Evolutionary conservation across 2,113 vertebrate species (phyloP).

Genomic region (Falco punctatus): DNA sequence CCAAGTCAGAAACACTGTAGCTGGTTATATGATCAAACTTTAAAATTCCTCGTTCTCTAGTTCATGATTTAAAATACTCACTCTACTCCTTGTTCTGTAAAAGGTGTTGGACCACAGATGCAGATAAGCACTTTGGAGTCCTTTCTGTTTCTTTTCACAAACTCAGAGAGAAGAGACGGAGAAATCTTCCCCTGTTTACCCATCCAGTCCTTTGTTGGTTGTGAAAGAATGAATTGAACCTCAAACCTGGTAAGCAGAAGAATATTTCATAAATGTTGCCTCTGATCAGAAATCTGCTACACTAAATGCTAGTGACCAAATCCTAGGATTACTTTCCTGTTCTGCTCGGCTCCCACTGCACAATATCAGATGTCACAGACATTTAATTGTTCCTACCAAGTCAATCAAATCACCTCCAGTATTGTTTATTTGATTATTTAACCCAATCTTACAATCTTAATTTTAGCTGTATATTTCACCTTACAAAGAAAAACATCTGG

Average conservation of each 20-base stretch:
- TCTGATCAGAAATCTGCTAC: background rate
- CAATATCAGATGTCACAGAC: background rate
- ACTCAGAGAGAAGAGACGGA: conserved; percentile 77
- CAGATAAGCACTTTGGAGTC: conserved; percentile 83
- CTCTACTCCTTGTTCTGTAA: conserved; percentile 86
- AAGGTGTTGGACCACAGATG: conserved; percentile 88
- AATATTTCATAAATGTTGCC: background rate
- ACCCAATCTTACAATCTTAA: background rate
- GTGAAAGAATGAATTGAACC: conserved; percentile 88
- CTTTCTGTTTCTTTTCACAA: conserved; percentile 74
- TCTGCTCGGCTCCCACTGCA: background rate
- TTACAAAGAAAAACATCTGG: background rate
- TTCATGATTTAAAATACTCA: conserved; percentile 67
- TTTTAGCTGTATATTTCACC: background rate
- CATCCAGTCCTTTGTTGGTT: conserved; percentile 80
- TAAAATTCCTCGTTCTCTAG: background rate
- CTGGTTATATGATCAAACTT: background rate
- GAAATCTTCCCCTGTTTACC: conserved; percentile 85
- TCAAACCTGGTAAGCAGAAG: conserved; percentile 82
- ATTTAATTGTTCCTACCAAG: background rate
- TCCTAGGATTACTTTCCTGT: background rate
- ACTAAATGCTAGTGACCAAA: background rate
- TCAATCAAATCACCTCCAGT: background rate
- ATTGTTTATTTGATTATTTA: background rate
- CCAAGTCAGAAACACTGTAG: background rate